Base-by-base conservation (phyloP, 2,797 vertebrate species). In the Clarias platycephalus region DNA sequence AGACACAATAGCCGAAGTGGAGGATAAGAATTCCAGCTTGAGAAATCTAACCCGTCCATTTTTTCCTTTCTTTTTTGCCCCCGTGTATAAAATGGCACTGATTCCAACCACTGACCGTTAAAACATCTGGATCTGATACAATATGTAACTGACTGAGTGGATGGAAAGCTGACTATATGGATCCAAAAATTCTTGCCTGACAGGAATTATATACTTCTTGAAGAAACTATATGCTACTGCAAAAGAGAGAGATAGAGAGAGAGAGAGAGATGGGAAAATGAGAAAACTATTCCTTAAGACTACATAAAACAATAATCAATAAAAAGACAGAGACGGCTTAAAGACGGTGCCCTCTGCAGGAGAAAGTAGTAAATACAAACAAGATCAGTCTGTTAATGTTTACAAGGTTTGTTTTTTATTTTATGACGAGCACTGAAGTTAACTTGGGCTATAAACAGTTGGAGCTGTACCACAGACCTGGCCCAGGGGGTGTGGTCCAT, bases 401-500 rank as follows among this genome's bases (percentile, higher is more conserved):
- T 74, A 74, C 5, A 53, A 16, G 16, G 44, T 8, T 53, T 44
- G 1, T 44, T 49, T 49, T 49, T 49, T 49, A 12, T 49, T 49
- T 70, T 40, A 24, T 9, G 15, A 28, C 2, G 22, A 8, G n/a
- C 0, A 13, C 18, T 9, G 9, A 64, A 37, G 26, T 67, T 22
- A 24, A 34, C 31, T 55, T 1, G 37, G 22, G 28, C 49, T 68
- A 55, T 28, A 34, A 44, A 49, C 5, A 24, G 5, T 9, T 31
- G n/a, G 26, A 20, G 24, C 16, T 60, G 57, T 37, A 68, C 2
- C n/a, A 79, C 83, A 78, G 60, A 99, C 98, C 96, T 97, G 98
- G 86, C 98, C 98, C 55, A 99, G 93, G 5, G 97, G 97, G 77
- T 99, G 98, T 28, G 98, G 98, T 64, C 98, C 98, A 31, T 99